Evolutionary conservation across 2,113 vertebrate genomes (phyloP).

Genomic region (Recurvirostra avosetta): DNA sequence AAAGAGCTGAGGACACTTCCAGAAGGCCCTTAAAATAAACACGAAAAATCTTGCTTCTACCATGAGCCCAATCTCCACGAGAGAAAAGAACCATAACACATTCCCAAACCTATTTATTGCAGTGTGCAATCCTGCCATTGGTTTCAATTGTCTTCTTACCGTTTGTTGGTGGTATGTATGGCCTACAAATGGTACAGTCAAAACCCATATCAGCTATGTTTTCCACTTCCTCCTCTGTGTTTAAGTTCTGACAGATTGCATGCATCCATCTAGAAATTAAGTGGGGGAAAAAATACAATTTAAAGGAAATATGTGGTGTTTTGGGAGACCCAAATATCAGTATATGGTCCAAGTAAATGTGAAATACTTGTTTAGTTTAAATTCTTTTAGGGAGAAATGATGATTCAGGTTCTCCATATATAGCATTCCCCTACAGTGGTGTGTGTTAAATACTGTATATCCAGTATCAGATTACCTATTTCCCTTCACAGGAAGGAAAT

Average conservation of each 20-base stretch:
- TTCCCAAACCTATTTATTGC: slow-evolving; percentile 24
- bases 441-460: not conserved
- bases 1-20: not conserved
- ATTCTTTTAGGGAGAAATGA: not conserved
- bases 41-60: not conserved
- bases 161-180: slow-evolving; percentile 71
- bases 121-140: slow-evolving; percentile 25
- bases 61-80: not conserved
- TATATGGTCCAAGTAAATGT: not conserved
- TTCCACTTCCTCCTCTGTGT: slow-evolving; percentile 90
- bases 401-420: not conserved
- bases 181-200: slow-evolving; percentile 91
- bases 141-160: slow-evolving; percentile 75
- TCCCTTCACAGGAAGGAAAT: not conserved
- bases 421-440: not conserved
- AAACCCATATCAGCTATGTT: slow-evolving; percentile 89
- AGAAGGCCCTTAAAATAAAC: not conserved
- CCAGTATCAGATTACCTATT: not conserved
- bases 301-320: slow-evolving; percentile 59
- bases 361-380: not conserved
- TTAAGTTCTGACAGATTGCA: slow-evolving; percentile 90
- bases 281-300: slow-evolving; percentile 58
- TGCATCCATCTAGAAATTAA: slow-evolving; percentile 92
- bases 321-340: slow-evolving; percentile 46
- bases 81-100: slow-evolving; percentile 16